Evolutionary conservation across 2,113 vertebrate genomes (phyloP).

Genomic region (Cichladusa arquata): DNA sequence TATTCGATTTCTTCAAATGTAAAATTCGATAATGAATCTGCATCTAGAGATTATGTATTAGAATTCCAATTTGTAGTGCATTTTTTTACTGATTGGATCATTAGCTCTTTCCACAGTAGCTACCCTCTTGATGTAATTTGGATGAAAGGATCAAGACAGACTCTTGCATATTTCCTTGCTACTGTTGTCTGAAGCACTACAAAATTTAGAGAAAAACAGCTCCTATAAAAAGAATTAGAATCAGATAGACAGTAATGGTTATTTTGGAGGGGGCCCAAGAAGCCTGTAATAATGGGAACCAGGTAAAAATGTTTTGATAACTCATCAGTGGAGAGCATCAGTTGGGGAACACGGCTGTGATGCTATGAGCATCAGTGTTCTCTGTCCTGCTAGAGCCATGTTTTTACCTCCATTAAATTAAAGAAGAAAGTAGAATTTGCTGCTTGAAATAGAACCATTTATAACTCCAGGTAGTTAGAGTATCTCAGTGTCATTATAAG

Average conservation of each 20-base stretch:
- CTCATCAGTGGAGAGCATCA: background rate
- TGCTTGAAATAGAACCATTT: background rate
- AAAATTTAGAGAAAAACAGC: background rate
- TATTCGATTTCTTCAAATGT: background rate
- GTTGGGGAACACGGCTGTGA: background rate
- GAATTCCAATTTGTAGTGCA: background rate
- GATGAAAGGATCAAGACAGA: background rate
- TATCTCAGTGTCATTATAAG: background rate
- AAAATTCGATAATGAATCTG: conserved; percentile 8
- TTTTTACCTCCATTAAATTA: background rate
- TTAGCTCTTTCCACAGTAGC: conserved; percentile 8
- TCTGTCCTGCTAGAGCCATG: background rate
- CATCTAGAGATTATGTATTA: background rate
- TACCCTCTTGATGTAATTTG: background rate
- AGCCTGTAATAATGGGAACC: background rate
- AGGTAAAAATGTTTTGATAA: background rate
- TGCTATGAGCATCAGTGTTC: background rate
- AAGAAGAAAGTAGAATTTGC: background rate
- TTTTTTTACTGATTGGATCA: conserved; percentile 14
- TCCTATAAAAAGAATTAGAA: background rate
- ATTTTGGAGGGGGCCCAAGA: background rate
- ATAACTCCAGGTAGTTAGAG: background rate
- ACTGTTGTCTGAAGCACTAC: background rate
- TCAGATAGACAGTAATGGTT: background rate
- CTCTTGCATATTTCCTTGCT: background rate